Evolutionary conservation across 2,888 invertebrate genomes (phyloP).

Genomic region (Perizoma affinitatum): DNA sequence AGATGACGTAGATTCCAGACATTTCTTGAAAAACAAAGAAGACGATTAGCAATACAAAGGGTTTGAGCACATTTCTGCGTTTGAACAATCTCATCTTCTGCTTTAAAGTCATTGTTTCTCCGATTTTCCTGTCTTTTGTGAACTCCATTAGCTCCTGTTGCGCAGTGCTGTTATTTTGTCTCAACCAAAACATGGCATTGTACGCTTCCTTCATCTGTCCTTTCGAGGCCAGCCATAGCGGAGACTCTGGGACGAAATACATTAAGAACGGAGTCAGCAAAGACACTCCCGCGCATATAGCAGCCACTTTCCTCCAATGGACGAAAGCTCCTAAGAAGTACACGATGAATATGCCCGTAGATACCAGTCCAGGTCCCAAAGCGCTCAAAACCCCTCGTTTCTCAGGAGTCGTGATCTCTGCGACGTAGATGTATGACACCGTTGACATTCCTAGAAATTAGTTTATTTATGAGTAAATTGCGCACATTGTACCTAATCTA

Average conservation of each 20-base stretch:
- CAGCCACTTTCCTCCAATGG: constrained; percentile 87
- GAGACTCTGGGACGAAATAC: constrained; percentile 88
- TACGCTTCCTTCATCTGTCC: constrained; percentile 85
- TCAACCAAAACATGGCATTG: constrained; percentile 86
- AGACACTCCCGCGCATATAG: constrained; percentile 85
- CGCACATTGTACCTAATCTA: too few species aligned
- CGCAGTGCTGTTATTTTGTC: constrained; percentile 85
- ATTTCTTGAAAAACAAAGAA: constrained; percentile 89
- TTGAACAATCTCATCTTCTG: constrained; percentile 74
- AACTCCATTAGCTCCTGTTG: constrained; percentile 86
- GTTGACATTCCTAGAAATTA: constrained; percentile 86
- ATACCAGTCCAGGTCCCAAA: constrained; percentile 88
- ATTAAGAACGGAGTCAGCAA: constrained; percentile 83
- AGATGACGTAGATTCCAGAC: constrained; percentile 88
- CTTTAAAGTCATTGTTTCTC: constrained; percentile 66
- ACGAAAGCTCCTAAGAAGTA: constrained; percentile 87
- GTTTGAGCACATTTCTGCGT: constrained; percentile 85
- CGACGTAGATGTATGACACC: constrained; percentile 87
- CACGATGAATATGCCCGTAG: constrained; percentile 88
- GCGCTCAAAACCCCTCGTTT: constrained; percentile 88
- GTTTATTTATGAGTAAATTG: neutral
- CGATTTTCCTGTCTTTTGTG: constrained; percentile 71
- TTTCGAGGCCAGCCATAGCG: constrained; percentile 86
- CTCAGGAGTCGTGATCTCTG: constrained; percentile 87
- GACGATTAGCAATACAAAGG: constrained; percentile 86